Conservation (phyloP, 1,140 invertebrate genomes). For the Eufriesea mexicana region DNA sequence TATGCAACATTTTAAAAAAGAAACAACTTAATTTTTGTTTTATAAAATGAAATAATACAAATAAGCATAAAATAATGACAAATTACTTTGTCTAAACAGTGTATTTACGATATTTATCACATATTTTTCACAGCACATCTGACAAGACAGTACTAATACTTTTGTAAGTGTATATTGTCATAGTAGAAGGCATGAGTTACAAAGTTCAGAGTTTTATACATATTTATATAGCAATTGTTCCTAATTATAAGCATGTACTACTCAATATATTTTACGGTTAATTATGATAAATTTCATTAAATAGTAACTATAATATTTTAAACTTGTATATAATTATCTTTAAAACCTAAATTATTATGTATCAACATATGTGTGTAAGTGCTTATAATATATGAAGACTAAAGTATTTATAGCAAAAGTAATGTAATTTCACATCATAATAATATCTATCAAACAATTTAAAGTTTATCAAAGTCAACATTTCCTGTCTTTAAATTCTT, state of each 20-base stretch:
- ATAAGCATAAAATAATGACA: neutral
- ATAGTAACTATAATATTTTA: neutral
- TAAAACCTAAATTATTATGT: slow-evolving; percentile 10
- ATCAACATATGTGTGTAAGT: slow-evolving; percentile 3
- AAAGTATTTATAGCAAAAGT: slow-evolving; percentile 7
- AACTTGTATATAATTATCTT: slow-evolving; percentile 7
- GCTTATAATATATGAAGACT: slow-evolving; percentile 5
- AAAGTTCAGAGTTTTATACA: neutral
- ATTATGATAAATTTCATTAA: neutral
- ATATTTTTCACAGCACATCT: slow-evolving; percentile 8
- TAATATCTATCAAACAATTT: neutral
- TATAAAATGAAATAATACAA: neutral
- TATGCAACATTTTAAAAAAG: neutral
- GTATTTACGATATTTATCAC: slow-evolving; percentile 10
- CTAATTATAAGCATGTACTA: slow-evolving; percentile 9
- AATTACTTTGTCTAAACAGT: neutral
- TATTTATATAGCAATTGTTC: neutral
- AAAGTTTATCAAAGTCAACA: slow-evolving; percentile 55
- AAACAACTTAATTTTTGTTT: neutral
- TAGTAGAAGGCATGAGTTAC: slow-evolving; percentile 10
- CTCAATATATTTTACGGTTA: slow-evolving; percentile 4
- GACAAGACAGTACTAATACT: neutral
- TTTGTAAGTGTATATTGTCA: slow-evolving; percentile 33
- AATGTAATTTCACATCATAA: neutral
- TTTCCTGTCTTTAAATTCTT: slow-evolving; percentile 30